Base-by-base conservation (phyloP, 2,113 vertebrate species). In the Sinocyclocheilus anophthalmus region DNA sequence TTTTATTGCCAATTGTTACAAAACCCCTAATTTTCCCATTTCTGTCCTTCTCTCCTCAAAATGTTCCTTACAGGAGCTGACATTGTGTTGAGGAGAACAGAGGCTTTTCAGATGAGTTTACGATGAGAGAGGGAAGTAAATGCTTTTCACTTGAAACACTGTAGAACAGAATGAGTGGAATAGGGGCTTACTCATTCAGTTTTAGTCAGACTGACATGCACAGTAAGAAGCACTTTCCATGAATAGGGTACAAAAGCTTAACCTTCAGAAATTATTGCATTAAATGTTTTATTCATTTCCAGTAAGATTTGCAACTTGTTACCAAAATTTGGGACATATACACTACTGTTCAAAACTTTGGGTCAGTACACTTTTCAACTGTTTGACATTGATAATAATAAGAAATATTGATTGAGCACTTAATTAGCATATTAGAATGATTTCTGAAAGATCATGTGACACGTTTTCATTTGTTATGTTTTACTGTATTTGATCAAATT, bases 1-100 rank as follows among this genome's bases (percentile, higher is more conserved):
- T 11, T 72, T 87, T 89, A 84, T 87, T 87, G 85, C 83, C 76
- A 73, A 63, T 53, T 37, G 55, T 30, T 9, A 81, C 45, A 39
- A 39, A 84, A 77, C 2, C 37, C 73, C 50, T 72, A 3, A 45
- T 77, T 81, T 85, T 77, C 82, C 81, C 57, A 20, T 81, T 72
- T 61, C 5, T 20, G 37, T 33, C 48, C 75, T 22, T 24, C 24
- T 65, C 69, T 12, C 42, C 50, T 83, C 39, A 26, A 13, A 3
- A 55, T 50, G 75, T 7, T 70, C 30, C 80, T 65, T 18, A 57
- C 6, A 57, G 57, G 57, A 80, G 78, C 37, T 80, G 55, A 14
- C 30, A 22, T 63, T 45, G 26, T 85, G 24, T 39, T 7, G 55
- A 84, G 48, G 33, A 76, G 57, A 20, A n/a, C 72, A 69, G 80